A percentile compares a stretch with the other conserved stretches of the same genome.
Conservation (phyloP, 2,888 invertebrate species). For the Parthenolecanium corni region DNA sequence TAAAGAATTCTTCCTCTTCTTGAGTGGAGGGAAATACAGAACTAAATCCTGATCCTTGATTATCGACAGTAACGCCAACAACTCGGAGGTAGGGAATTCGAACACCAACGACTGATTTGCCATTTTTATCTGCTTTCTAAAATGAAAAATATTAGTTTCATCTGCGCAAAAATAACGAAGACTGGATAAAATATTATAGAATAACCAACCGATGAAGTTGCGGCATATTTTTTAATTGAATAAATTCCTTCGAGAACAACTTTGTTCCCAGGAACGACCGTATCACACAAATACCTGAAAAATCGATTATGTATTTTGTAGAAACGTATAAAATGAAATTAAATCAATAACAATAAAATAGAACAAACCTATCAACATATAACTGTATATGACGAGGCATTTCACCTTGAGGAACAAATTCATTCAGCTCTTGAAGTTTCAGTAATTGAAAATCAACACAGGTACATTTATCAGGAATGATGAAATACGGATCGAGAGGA, state of each 20-base stretch:
- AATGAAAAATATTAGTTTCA: not conserved
- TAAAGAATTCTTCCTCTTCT: slow-evolving; percentile 71
- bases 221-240: slow-evolving; percentile 79
- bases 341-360: not conserved
- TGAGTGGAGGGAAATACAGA: slow-evolving; percentile 42
- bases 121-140: slow-evolving; percentile 43
- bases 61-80: slow-evolving; percentile 79
- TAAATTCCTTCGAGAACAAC: slow-evolving; percentile 89
- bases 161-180: not conserved
- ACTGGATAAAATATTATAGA: not conserved
- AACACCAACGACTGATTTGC: slow-evolving; percentile 77
- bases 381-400: slow-evolving; percentile 92
- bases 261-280: slow-evolving; percentile 89
- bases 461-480: slow-evolving; percentile 92
- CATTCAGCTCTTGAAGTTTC: slow-evolving; percentile 94
- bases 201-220: slow-evolving; percentile 37
- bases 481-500: slow-evolving; percentile 94
- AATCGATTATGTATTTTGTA: slow-evolving; percentile 2
- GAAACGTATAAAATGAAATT: slow-evolving; percentile 22
- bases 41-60: slow-evolving; percentile 55
- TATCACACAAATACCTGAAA: slow-evolving; percentile 68
- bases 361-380: slow-evolving; percentile 68
- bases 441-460: slow-evolving; percentile 96
- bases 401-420: slow-evolving; percentile 90
- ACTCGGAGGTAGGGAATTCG: slow-evolving; percentile 89